Evolutionary conservation across 2,888 invertebrate species (phyloP), one percentile per base, ranked within the genome.

Genomic region (Conus canariensis): DNA sequence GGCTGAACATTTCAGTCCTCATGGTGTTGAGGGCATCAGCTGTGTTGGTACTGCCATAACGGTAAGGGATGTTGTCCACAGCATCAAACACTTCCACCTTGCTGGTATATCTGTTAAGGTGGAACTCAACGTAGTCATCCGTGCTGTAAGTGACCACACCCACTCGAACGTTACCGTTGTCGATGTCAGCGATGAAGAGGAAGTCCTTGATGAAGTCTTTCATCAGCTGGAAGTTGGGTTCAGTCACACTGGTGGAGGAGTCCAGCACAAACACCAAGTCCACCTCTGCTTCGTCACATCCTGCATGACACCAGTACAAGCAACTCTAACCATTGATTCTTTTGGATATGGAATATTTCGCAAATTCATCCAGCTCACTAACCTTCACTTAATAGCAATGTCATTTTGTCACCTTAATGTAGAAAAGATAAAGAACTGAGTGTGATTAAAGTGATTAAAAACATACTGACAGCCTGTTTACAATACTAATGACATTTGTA

Each of bases 261-360:
- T 95, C 95, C 83, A 95, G 90, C 3, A 94, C 92, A 88, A 95
- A 93, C 9, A 94, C 93, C 58, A 95, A 91, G 88, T 95, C 95
- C 10, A 94, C 91, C 2, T 91, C 86, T 12, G 92, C 89, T 60
- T 90, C 87, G 60, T 88, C 60, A 91, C 93, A 92, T 64, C 90
- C 92, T 92, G 90, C 19, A 59, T n/a, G 45, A 80, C 45, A 45
- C 19, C 45, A 45, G 45, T 45, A 45, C 45, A 45, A 4, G 45
- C 45, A 45, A 45, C 45, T 45, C 45, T 45, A 45, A 45, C 45
- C 2, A 45, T 45, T 45, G 3, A 45, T 45, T 45, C 45, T 45
- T 45, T 4, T 45, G 45, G 45, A 45, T 45, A 45, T 4, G 45
- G 45, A 45, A 45, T 45, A 45, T 45, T 45, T 4, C 45, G 45